Percentiles rank a stretch among this genome's conserved stretches.
Conservation (phyloP, 2,888 invertebrate genomes). For the Habrosyne pyritoides region DNA sequence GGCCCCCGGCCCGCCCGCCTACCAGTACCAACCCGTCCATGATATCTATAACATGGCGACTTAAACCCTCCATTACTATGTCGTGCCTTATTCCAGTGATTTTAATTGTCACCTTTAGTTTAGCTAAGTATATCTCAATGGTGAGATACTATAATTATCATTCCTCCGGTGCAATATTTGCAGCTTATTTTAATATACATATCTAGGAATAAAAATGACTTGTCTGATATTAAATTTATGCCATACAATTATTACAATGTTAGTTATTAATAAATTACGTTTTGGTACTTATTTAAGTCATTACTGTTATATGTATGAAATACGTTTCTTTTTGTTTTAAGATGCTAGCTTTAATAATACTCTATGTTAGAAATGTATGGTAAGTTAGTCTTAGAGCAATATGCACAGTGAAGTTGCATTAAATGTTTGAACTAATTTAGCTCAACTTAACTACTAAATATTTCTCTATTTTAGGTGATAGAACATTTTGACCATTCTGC, state of each 20-base stretch:
- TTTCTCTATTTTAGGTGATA: no score
- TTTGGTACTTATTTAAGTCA: neutral
- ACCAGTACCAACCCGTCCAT: slow-evolving; percentile 39
- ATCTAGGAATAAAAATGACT: neutral
- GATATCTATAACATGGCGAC: neutral
- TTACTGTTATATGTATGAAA: neutral
- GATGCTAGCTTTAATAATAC: slow-evolving; percentile 26
- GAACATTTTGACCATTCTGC: no score
- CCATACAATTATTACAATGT: neutral
- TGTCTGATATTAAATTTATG: neutral
- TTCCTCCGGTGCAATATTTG: slow-evolving; percentile 2
- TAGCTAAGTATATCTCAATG: neutral
- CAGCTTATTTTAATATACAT: slow-evolving; percentile 10
- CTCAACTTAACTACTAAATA: no score
- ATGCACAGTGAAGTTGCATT: neutral
- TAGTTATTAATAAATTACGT: neutral
- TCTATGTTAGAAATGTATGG: slow-evolving; percentile 3
- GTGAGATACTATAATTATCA: neutral
- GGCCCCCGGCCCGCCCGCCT: slow-evolving; percentile 77
- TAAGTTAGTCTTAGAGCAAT: neutral
- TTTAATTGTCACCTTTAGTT: slow-evolving; percentile 15
- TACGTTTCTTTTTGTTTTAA: slow-evolving; percentile 44
- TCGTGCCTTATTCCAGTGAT: slow-evolving; percentile 51
- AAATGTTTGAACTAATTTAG: neutral
- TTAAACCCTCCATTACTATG: slow-evolving; percentile 12